phyloP scores from a whole-genome alignment of 2,797 vertebrate species.

The Centroberyx gerrardi region DNA sequence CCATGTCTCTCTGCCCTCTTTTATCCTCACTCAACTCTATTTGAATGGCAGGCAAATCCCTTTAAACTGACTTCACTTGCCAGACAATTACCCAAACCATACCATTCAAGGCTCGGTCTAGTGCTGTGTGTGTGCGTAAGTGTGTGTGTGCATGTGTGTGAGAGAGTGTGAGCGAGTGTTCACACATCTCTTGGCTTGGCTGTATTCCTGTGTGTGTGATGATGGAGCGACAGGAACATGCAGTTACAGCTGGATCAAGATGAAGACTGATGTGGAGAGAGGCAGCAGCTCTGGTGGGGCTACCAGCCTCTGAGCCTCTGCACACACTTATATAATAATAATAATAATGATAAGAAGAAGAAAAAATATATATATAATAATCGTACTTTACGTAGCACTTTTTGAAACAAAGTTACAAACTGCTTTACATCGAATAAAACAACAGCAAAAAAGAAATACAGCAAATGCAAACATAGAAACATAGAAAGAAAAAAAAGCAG shows the following conservation, averaged over 20 bases:
- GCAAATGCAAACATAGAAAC: conserved; percentile 35
- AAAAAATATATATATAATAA: no score
- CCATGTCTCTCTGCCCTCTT: conserved; percentile 49
- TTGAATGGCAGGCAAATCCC: conserved; percentile 85
- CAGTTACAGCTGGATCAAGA: conserved; percentile 17
- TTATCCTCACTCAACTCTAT: conserved; percentile 63
- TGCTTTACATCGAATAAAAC: no score
- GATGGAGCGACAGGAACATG: conserved; percentile 45
- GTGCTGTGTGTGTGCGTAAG: conserved; percentile 1
- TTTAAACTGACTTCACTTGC: conserved; percentile 77
- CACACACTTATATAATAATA: conserved; percentile 32
- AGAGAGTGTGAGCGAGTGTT: background rate
- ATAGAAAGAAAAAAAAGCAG: no score
- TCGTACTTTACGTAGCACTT: no score
- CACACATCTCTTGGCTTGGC: conserved; percentile 23
- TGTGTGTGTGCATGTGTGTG: conserved; percentile 21
- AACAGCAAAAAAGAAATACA: conserved; percentile 22
- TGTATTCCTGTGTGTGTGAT: conserved; percentile 39
- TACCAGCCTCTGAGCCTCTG: conserved; percentile 27
- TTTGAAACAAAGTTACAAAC: no score
- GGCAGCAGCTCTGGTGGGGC: conserved; percentile 30
- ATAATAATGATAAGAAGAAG: background rate
- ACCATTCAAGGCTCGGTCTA: conserved; percentile 41
- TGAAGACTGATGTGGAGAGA: conserved; percentile 41
- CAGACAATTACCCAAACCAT: conserved; percentile 65